phyloP scores from a whole-genome alignment of 2,888 invertebrate species.

The Andricus curvator region DNA sequence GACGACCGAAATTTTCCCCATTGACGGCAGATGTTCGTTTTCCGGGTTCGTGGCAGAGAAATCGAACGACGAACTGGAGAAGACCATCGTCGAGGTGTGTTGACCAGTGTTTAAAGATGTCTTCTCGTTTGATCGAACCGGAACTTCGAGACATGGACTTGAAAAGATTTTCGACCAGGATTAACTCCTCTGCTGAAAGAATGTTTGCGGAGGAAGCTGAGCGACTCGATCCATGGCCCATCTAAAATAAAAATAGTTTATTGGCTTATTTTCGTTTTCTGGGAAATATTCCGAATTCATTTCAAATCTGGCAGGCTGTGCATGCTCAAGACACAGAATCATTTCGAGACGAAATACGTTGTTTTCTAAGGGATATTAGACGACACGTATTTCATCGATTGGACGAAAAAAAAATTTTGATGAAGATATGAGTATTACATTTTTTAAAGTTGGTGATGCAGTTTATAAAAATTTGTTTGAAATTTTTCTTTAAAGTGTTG shows the following conservation, averaged over 20 bases:
- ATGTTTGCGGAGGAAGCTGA: conserved; percentile 73
- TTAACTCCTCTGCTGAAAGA: conserved; percentile 73
- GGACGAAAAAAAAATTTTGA: no score
- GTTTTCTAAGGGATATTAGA: no score
- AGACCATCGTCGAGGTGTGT: conserved; percentile 72
- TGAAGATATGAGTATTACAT: no score
- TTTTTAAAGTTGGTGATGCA: no score
- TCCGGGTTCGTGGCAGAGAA: conserved; percentile 75
- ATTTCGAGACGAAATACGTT: no score
- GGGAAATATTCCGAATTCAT: not conserved
- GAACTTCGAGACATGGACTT: conserved; percentile 77
- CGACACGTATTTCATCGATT: no score
- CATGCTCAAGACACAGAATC: no score
- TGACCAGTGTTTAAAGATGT: conserved; percentile 77
- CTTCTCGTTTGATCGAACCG: conserved; percentile 76
- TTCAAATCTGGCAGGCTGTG: no score
- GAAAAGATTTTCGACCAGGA: conserved; percentile 74
- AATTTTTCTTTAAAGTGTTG: no score
- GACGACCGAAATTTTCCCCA: conserved; percentile 73
- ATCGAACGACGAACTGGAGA: conserved; percentile 73
- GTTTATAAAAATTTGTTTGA: no score
- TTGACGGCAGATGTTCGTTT: conserved; percentile 72
- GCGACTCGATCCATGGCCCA: conserved; percentile 75
- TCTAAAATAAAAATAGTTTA: conserved; percentile 62
- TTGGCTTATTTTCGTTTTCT: not conserved